Evolutionary conservation across 1,140 invertebrate genomes (phyloP), one percentile per base, ranked within the genome.

Genomic region (Drosophila punjabiensis): DNA sequence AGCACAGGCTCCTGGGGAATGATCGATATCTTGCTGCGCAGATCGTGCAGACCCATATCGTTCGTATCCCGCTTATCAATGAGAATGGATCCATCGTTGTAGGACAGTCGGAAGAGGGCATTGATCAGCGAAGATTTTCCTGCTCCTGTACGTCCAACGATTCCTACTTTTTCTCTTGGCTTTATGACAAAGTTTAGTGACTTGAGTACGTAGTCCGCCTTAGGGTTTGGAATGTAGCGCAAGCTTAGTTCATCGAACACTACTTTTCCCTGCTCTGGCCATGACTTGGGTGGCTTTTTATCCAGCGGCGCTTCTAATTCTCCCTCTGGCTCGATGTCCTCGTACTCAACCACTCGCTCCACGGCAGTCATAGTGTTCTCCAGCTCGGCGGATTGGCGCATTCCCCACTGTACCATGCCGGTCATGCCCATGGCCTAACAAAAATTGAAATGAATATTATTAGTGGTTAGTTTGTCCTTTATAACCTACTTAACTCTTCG

Each of bases 1-100:
- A 98, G 93, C 11, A 98, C 96, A 0, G 98, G 98, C 83, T 97
- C 97, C 93, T 98, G 98, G 10, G 98, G 98, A 77, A 98, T 98
- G 67, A 98, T 98, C 37, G 97, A 97, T 32, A 98, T 95, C 88
- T 96, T 96, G 47, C 95, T 96, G 48, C 98, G 94, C 13, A 97
- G 93, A 92, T 96, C 95, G 68, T 96, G 95, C 14, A 97, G 86
- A 0, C 96, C 95, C 91, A 96, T 93, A 48, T 93, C 74, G 2
- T 93, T 94, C 0, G 94, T 96, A 37, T 95, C 94, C 16, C 97
- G 94, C 4, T 94, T 94, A 89, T 98, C 97, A 53, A 98, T 96
- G 30, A 95, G 92, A 28, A 98, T 96, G 4, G 95, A 94, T 14
- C 96, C 97, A 47, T 95, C 95, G 7, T 96, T 95, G 78, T 96